Base-by-base conservation (phyloP, 2,113 vertebrate species). In the Crotophaga sulcirostris region DNA sequence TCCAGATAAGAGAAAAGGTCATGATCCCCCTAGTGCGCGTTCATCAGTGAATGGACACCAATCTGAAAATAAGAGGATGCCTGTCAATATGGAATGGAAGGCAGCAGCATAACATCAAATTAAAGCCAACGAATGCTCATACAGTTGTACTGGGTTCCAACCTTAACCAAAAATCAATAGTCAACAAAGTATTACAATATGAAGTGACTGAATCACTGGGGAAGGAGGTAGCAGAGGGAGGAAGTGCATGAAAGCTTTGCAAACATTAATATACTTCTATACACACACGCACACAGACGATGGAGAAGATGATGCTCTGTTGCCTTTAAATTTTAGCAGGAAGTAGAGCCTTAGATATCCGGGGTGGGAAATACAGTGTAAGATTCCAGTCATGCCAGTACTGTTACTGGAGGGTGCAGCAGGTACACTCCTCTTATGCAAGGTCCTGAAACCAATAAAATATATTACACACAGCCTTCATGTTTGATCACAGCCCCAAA, bases 1-100 rank as follows among this genome's bases (percentile, higher is more conserved):
- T 98, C 97, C 97, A 97, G 98, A 98, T 98, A 97, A 98, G 98
- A 98, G 97, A 97, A 97, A 97, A 98, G 98, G 98, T 98, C 98
- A 96, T 84, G 97, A 98, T 97, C 97, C 91, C 96, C 91, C 95
- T 96, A 96, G 97, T 96, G 95, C 93, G 56, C 72, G 97, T 97
- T 97, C 97, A 97, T 97, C 97, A 98, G 98, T 96, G 93, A 97
- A 97, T 93, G 95, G 96, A 97, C 97, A 96, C 96, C 97, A 97
- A 97, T 98, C 97, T 96, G 95, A 96, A 96, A 97, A 95, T 96
- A 96, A 97, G 95, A 96, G 96, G 96, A 95, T 95, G 92, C 95
- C 97, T 98, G 98, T 98, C 98, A 98, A 97, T 98, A 97, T 97
- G 96, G 97, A 90, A 94, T 93, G 92, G 96, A 95, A 97, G 96